These are phyloP conservation scores for Pogonocherus hispidulus DNA, from an alignment of 2,888 invertebrate species.

Conservation along the genomic window DNA sequence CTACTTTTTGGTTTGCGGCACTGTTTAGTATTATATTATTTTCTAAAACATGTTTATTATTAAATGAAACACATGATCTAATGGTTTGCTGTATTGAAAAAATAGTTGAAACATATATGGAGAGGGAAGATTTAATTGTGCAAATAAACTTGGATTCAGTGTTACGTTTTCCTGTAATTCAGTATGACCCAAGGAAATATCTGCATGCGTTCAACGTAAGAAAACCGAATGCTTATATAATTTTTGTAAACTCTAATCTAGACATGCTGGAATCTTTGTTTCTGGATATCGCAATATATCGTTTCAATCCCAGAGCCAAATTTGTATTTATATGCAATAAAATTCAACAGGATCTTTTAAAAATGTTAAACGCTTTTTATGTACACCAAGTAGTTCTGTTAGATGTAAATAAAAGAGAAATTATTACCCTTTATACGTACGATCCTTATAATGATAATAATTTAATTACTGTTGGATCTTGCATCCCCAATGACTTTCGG, in stretches of 20 bases:
- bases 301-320: conserved; percentile 1
- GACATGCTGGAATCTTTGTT: not conserved
- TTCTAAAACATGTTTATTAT: too few relatives aligned
- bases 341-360: not conserved
- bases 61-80: too few relatives aligned
- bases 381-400: not conserved
- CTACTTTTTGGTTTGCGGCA: too few relatives aligned
- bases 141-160: not conserved
- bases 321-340: not conserved
- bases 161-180: not conserved
- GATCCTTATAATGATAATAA: not conserved
- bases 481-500: not conserved
- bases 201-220: not conserved
- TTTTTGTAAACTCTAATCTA: not conserved
- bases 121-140: not conserved
- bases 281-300: not conserved
- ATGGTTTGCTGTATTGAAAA: not conserved
- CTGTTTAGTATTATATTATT: too few relatives aligned
- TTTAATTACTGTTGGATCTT: not conserved
- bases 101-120: not conserved
- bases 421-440: not conserved
- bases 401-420: not conserved
- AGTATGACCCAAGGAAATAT: not conserved
- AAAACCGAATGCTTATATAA: not conserved
- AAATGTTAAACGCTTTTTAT: not conserved